Percentiles rank a stretch among this genome's conserved stretches.
Conservation (phyloP, 2,888 invertebrate species). For the Drosophila prostipennis region DNA sequence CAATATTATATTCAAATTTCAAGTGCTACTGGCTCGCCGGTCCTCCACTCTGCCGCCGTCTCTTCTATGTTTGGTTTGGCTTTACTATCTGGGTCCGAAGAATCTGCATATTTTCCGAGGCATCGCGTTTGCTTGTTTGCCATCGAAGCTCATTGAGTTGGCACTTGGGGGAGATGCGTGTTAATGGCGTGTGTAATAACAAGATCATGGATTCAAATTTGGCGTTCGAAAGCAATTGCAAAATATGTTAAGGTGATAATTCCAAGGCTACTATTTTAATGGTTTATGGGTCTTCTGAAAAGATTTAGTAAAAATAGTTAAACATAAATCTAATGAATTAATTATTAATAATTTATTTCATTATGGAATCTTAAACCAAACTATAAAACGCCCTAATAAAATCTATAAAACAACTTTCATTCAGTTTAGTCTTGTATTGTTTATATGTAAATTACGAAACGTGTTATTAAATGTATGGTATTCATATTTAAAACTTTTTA, state of each 20-base stretch:
- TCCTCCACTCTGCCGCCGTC: neutral
- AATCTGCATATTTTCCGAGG: constrained; percentile 48
- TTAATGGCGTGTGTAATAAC: constrained; percentile 58
- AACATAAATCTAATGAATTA: neutral
- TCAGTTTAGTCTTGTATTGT: neutral
- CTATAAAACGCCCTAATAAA: neutral
- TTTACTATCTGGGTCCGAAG: neutral
- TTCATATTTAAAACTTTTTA: neutral
- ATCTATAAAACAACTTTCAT: neutral
- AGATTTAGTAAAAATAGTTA: too few species aligned
- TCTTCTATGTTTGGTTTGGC: neutral
- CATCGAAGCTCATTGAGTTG: constrained; percentile 62
- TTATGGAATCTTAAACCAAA: neutral
- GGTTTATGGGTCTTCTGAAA: too few species aligned
- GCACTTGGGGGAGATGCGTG: constrained; percentile 62
- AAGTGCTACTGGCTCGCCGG: constrained; percentile 73
- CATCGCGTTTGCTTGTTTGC: constrained; percentile 67
- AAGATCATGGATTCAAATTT: constrained; percentile 58
- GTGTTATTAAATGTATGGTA: neutral
- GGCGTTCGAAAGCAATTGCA: constrained; percentile 30
- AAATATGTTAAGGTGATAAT: neutral
- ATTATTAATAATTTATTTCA: neutral
- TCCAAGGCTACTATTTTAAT: neutral
- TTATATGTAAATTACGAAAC: neutral
- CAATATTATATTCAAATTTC: constrained; percentile 76